Percentiles rank a stretch among this genome's conserved stretches.
Conservation (phyloP, 2,888 invertebrate genomes). For the Cryptosula pallasiana region DNA sequence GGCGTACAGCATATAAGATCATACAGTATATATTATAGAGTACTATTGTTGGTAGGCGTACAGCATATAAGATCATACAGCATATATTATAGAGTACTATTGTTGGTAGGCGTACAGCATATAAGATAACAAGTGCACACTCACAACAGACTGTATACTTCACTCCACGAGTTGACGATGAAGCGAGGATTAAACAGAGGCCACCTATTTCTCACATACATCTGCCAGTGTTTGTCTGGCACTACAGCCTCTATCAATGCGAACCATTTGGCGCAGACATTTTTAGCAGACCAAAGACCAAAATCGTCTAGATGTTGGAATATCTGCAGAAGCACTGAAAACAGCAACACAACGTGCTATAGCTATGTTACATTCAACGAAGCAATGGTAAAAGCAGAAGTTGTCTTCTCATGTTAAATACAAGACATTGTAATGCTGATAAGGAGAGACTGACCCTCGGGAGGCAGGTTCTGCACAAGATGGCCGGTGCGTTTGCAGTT, state of each 20-base stretch:
- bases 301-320: constrained; percentile 86
- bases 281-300: constrained; percentile 80
- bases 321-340: constrained; percentile 68
- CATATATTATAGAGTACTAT: too few species aligned
- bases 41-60: too few species aligned
- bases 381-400: too few species aligned
- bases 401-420: too few species aligned
- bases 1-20: too few species aligned
- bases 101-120: too few species aligned
- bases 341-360: too few species aligned
- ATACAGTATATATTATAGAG: too few species aligned
- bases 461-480: constrained; percentile 66
- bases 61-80: too few species aligned
- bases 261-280: constrained; percentile 79
- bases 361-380: too few species aligned
- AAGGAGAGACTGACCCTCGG: constrained; percentile 61
- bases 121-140: too few species aligned
- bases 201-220: constrained; percentile 73
- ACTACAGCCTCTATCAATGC: constrained; percentile 73
- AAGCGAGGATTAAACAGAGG: constrained; percentile 75
- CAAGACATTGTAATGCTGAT: too few species aligned
- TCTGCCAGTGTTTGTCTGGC: constrained; percentile 73
- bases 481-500: constrained; percentile 57
- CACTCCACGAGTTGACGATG: constrained; percentile 72
- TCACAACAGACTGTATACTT: constrained; percentile 62